Percentiles rank a stretch among this genome's conserved stretches.
phyloP scores from a whole-genome alignment of 1,140 invertebrate species.

The Cepaea nemoralis region DNA sequence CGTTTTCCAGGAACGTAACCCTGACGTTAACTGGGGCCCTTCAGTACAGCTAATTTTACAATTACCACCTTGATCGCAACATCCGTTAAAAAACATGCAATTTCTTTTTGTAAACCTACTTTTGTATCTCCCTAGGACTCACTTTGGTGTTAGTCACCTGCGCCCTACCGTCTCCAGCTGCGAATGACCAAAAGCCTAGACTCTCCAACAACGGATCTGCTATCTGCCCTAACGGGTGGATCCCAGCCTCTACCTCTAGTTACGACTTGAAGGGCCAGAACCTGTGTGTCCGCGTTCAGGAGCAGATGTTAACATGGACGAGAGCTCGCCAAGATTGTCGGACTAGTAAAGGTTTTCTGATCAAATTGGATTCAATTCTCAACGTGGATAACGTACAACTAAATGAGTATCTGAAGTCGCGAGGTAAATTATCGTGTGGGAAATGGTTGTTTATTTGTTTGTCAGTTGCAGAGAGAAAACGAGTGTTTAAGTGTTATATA shows the following conservation, averaged over 20 bases:
- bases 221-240: conserved; percentile 10
- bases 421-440: not conserved
- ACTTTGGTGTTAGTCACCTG: not conserved
- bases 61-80: no score
- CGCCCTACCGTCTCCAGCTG: not conserved
- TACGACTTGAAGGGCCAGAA: no score
- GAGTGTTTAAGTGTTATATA: no score
- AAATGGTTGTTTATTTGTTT: not conserved
- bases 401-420: not conserved
- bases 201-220: not conserved
- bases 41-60: no score
- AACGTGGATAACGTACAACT: not conserved
- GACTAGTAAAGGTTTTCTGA: not conserved
- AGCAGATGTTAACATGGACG: not conserved
- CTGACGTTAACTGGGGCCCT: no score
- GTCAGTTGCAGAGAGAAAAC: no score
- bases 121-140: not conserved
- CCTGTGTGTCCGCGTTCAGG: not conserved
- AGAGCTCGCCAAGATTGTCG: not conserved
- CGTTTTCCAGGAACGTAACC: no score
- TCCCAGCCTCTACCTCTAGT: not conserved
- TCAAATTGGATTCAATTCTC: conserved; percentile 8
- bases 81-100: no score
- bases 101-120: no score
- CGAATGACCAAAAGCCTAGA: not conserved